Evolutionary conservation across 2,888 invertebrate genomes (phyloP).

Genomic region (Holacanthella duospinosa): DNA sequence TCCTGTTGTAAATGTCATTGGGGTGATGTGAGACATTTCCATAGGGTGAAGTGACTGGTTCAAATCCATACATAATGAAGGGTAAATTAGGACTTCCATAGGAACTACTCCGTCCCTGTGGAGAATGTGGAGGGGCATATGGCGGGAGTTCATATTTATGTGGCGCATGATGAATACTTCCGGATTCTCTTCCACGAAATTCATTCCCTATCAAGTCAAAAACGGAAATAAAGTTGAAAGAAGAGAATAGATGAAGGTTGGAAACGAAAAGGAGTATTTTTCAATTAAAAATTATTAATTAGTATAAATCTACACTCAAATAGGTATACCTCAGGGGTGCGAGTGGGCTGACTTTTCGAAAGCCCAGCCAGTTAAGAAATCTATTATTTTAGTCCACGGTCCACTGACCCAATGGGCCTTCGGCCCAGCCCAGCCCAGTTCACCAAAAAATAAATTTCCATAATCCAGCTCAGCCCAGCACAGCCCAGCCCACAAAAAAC

Average conservation of each 20-base stretch:
- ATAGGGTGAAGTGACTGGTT: slow-evolving; percentile 17
- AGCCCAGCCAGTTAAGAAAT: too few species aligned
- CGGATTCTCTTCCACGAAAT: neutral
- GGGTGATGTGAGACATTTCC: neutral
- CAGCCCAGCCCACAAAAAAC: too few species aligned
- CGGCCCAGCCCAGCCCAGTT: too few species aligned
- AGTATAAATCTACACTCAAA: too few species aligned
- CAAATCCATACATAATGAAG: slow-evolving; percentile 17
- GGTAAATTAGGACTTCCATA: neutral
- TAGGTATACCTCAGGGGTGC: too few species aligned
- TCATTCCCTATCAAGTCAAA: neutral
- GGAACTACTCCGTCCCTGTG: neutral
- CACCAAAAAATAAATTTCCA: too few species aligned
- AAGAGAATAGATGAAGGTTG: neutral
- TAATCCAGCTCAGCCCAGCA: too few species aligned
- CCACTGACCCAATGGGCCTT: too few species aligned
- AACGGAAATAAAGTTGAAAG: neutral
- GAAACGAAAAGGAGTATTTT: neutral
- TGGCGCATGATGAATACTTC: slow-evolving; percentile 8
- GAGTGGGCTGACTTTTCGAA: too few species aligned
- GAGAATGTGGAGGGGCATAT: neutral
- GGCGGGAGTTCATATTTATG: neutral
- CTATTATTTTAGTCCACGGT: too few species aligned
- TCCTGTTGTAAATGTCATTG: neutral
- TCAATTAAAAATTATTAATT: too few species aligned